Evolutionary conservation across 2,888 invertebrate genomes (phyloP).

Genomic region (Pyrgus malvae): DNA sequence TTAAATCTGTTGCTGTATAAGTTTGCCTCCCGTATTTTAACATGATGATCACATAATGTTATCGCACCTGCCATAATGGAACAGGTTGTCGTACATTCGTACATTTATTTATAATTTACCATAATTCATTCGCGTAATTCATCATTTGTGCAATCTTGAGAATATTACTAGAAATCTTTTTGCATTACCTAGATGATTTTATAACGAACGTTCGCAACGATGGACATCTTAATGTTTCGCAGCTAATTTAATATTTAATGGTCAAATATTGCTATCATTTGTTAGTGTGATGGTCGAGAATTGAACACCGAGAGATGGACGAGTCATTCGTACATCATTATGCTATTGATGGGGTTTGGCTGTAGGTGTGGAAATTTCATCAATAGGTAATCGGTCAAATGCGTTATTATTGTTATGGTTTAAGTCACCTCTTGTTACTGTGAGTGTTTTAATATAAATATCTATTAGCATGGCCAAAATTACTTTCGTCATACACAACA

Average conservation of each 20-base stretch:
- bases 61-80: too few species aligned
- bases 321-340: conserved; percentile 17
- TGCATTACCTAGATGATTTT: not conserved
- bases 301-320: too few species aligned
- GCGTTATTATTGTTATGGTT: not conserved
- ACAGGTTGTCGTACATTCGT: too few species aligned
- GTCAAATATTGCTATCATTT: conserved; percentile 3
- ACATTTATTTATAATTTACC: not conserved
- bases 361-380: not conserved
- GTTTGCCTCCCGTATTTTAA: too few species aligned
- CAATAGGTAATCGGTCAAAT: not conserved
- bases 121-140: not conserved
- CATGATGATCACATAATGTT: too few species aligned
- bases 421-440: too few species aligned
- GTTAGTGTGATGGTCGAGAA: conserved; percentile 10
- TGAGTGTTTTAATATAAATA: too few species aligned
- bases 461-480: too few species aligned
- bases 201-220: conserved; percentile 4
- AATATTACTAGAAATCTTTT: not conserved
- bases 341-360: conserved; percentile 7
- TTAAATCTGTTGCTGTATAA: too few species aligned
- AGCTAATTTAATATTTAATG: conserved; percentile 23
- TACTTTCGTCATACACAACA: too few species aligned
- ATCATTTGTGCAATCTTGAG: not conserved
- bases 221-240: conserved; percentile 10